Base-by-base conservation (phyloP, 2,113 vertebrate genomes). In the Fregata magnificens region DNA sequence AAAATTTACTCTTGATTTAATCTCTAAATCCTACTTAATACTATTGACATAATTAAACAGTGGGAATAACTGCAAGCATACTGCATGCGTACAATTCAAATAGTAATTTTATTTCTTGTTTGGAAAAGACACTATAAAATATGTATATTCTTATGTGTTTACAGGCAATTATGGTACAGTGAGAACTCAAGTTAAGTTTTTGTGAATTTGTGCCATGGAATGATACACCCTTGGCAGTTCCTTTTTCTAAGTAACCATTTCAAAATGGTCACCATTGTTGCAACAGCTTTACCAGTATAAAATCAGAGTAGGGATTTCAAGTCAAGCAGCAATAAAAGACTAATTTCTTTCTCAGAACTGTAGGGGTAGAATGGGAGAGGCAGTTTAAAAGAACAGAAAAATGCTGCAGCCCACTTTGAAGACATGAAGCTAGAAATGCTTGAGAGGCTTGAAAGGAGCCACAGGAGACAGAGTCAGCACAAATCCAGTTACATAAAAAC, bases 1-100 rank as follows among this genome's bases (percentile, higher is more conserved):
- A 95, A 96, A 88, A 90, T 82, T 84, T 92, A 67, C 31, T 85
- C 70, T 71, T 73, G 53, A 93, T 95, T 96, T 95, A 88, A 96
- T 94, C 81, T 96, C 69, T 87, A 87, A 91, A 93, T 79, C 38
- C 88, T 95, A 11, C 62, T 82, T 95, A 89, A 95, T 89, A 67
- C 45, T 89, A 94, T 47, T 96, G 66, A 95, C 77, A 82, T 82
- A 89, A 92, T 93, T 89, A 89, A 93, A 84, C 50, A 91, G 66
- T 96, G 31, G 36, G 55, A 92, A 93, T 70, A 91, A 90, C 25
- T 73, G 56, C 56, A 95, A 95, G 32, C 69, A 82, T 93, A 63
- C 16, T 80, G 32, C 21, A 56, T 47, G 44, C 29, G 77, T 82
- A 80, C 6, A 45, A 67, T 91, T 95, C 85, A 86, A 94, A 94